Base-by-base conservation (phyloP, 1,140 invertebrate genomes). In the Teleogryllus occipitalis region DNA sequence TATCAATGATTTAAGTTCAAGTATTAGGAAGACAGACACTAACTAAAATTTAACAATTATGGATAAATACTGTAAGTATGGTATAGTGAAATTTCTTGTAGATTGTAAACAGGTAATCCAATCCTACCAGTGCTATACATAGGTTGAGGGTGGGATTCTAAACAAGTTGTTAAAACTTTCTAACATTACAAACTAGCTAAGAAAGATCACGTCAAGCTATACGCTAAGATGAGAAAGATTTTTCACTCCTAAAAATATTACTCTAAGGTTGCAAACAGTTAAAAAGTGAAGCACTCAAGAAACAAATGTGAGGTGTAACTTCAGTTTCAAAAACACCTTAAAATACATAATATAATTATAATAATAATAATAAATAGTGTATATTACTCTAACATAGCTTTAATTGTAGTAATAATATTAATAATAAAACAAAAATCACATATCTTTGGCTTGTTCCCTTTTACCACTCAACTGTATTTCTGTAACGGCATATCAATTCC, bases 391-490 rank as follows among this genome's bases (percentile, higher is more conserved):
- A 79, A 21, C 47, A 75, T 79, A 79, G 27, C 27, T 39, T 65
- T 65, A 65, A 65, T 65, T 65, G 54, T 18, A 65, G 18, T 73
- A 79, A 10, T 79, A 74, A 75, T 80, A 80, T 39, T 77, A 87
- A 87, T 86, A 87, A 87, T 86, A 87, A 87, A 87, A 87, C 87
- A 87, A 87, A 87, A 87, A 86, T 87, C 87, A 87, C 84, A 82
- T 87, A 87, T 87, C 87, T 87, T 87, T 87, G 87, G 87, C 86
- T 87, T 87, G 86, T 87, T 87, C 86, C 86, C 87, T 87, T 65
- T 87, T 86, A 87, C 86, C 87, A 87, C 86, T 39, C 15, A 47
- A 54, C 74, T 74, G 78, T 54, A 21, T n/a, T 46, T 73, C 54
- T 65, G 18, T 14, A 65, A 65, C 54, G 54, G 54, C 54, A 65